phyloP scores from a whole-genome alignment of 1,140 invertebrate species.

The Papilio dardanus region DNA sequence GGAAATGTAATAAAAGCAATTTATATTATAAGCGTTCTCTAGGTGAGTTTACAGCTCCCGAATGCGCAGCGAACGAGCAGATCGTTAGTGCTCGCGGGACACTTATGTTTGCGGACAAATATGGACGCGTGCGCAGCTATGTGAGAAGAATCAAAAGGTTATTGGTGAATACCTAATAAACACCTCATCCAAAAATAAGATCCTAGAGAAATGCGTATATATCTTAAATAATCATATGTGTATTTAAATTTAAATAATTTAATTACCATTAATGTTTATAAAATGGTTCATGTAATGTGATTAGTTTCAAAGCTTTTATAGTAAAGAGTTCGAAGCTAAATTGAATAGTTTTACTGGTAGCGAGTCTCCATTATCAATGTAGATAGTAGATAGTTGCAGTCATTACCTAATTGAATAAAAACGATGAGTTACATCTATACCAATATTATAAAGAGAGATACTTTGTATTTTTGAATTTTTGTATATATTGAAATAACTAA shows the following conservation, averaged over 20 bases:
- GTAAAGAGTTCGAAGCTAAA: not conserved
- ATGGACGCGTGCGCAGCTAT: not conserved
- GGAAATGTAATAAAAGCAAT: no score
- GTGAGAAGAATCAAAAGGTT: not conserved
- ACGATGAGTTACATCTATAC: no score
- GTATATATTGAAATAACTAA: no score
- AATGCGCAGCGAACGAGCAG: not conserved
- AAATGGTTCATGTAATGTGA: not conserved
- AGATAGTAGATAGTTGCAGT: not conserved
- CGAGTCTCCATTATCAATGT: not conserved
- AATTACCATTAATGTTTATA: not conserved
- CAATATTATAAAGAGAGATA: no score
- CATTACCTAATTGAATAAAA: not conserved
- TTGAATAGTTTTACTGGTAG: not conserved
- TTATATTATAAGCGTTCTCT: no score
- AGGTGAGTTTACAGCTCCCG: no score
- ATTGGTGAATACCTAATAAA: no score
- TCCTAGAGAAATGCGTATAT: not conserved
- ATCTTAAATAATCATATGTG: not conserved
- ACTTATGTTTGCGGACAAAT: not conserved
- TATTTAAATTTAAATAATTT: not conserved
- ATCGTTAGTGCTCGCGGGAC: not conserved
- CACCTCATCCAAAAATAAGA: not conserved
- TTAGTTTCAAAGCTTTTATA: not conserved
- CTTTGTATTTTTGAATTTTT: no score